Evolutionary conservation across 2,113 vertebrate genomes (phyloP), one percentile per base, ranked within the genome.

Genomic region (Syngnathus typhle): DNA sequence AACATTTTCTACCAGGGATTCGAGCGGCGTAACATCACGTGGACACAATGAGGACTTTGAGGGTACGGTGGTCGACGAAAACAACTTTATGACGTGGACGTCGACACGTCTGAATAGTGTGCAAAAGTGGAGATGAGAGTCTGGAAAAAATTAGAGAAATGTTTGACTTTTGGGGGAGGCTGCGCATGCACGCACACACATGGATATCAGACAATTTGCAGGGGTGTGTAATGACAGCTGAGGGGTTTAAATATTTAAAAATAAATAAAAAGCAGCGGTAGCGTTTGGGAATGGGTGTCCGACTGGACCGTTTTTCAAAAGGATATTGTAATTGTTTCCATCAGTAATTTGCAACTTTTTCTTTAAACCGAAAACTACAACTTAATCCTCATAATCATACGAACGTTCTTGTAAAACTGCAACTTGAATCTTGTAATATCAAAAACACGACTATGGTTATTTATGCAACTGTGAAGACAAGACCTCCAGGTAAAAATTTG

Each of bases 1-100:
- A 62, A 82, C 69, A 73, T 73, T 75, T 74, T 76, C 5, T 56
- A 84, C 86, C 88, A 89, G 91, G 86, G 93, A 91, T 84, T 86
- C 43, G 58, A 88, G 87, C 79, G 85, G 73, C 77, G 82, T 96
- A 93, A 94, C 92, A 92, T 95, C 93, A 95, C 84, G 0, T 0
- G 23, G 44, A 87, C 88, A 94, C 92, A 95, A 94, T 90, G 90
- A 85, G 16, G 87, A 93, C 93, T 91, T 94, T 93, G 88, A 72
- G 37, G 13, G 81, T 32, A 74, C 65, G 76, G 41, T 27, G 68
- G 72, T 68, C 75, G 76, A 75, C 80, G 89, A 65, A 74, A 84
- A 87, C 83, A 75, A 82, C 77, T 71, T 46, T 11, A 1, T 52
- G 69, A 54, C 73, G 18, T 65, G 66, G 80, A 75, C 79, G 78